Conservation (phyloP, 2,113 vertebrate species). For the Tringa solitaria region DNA sequence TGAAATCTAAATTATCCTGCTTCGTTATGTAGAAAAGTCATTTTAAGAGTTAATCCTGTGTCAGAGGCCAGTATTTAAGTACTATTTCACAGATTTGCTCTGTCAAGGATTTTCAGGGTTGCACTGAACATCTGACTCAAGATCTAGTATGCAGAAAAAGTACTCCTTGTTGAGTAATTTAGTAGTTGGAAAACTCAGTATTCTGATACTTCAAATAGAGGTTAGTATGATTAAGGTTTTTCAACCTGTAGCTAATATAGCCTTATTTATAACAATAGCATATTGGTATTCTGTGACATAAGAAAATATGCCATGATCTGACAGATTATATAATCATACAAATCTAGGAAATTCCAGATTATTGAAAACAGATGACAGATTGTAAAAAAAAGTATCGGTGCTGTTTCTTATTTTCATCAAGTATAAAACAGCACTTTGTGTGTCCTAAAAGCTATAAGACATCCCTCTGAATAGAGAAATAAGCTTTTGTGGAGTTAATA, state of each 20-base stretch:
- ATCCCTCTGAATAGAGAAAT: neutral
- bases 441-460: neutral
- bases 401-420: neutral
- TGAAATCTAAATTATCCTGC: neutral
- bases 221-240: rapidly evolving
- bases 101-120: neutral
- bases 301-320: neutral
- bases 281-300: neutral
- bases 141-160: neutral
- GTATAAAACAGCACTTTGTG: neutral
- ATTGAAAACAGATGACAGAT: neutral
- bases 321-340: neutral
- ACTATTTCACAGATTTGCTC: neutral
- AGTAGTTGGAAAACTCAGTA: neutral
- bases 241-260: neutral
- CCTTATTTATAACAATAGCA: neutral
- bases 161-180: neutral
- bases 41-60: neutral
- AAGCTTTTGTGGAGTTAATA: too few species aligned
- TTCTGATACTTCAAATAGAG: neutral
- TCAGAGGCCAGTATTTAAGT: neutral
- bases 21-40: neutral
- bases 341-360: neutral
- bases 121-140: neutral
- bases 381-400: neutral